Percentiles rank a stretch among this genome's conserved stretches.
Conservation (phyloP, 2,888 invertebrate species). For the Sturmia bella region DNA sequence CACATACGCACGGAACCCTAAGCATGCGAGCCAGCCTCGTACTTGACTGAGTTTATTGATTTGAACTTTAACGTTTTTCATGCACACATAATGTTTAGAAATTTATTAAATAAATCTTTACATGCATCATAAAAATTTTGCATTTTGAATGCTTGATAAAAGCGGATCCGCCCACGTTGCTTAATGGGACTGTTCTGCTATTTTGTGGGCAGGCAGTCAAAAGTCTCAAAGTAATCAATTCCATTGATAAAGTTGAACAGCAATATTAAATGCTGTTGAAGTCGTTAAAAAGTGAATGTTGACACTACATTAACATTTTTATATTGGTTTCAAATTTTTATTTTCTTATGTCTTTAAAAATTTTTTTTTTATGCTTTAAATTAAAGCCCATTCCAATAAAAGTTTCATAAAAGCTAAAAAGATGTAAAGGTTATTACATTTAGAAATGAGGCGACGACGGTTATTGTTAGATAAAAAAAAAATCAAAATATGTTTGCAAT, state of each 20-base stretch:
- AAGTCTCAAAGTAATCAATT: constrained; percentile 54
- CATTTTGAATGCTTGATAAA: too few species aligned
- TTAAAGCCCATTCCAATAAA: constrained; percentile 33
- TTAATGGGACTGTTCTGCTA: too few species aligned
- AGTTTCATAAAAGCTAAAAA: constrained; percentile 22
- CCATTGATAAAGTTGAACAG: constrained; percentile 60
- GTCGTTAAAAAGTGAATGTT: constrained; percentile 55
- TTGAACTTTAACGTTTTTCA: too few species aligned
- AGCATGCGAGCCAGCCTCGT: too few species aligned
- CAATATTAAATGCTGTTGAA: constrained; percentile 55
- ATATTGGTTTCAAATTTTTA: constrained; percentile 37
- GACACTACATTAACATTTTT: constrained; percentile 53
- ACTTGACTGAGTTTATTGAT: too few species aligned
- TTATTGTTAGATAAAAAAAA: constrained; percentile 5
- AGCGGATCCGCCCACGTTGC: too few species aligned
- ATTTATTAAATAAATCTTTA: too few species aligned
- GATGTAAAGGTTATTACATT: constrained; percentile 8
- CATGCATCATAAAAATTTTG: too few species aligned
- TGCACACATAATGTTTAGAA: too few species aligned
- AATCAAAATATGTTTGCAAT: too few species aligned
- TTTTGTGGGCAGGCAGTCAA: too few species aligned
- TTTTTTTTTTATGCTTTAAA: constrained; percentile 20
- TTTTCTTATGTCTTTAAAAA: not conserved
- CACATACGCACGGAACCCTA: too few species aligned
- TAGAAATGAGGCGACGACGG: not conserved